phyloP scores from a whole-genome alignment of 2,113 vertebrate genomes.

The Nestor notabilis region DNA sequence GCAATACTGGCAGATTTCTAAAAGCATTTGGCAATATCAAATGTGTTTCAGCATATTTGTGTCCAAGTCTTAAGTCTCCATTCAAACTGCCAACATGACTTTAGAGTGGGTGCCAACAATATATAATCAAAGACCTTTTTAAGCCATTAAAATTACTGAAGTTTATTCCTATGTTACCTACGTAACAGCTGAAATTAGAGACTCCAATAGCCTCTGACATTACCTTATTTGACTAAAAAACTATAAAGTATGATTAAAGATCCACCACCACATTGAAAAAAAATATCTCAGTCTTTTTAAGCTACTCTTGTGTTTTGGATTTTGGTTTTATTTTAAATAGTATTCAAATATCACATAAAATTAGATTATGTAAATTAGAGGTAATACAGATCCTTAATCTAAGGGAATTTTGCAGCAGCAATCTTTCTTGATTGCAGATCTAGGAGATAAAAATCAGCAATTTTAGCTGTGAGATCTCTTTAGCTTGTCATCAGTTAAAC shows the following conservation, averaged over 20 bases:
- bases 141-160: not conserved
- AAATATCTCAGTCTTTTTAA: not conserved
- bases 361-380: not conserved
- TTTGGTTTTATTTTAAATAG: not conserved
- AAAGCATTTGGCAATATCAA: not conserved
- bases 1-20: not conserved
- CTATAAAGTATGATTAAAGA: not conserved
- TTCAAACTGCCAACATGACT: not conserved
- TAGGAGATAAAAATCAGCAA: not conserved
- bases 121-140: not conserved
- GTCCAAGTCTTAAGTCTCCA: not conserved
- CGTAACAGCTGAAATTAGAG: not conserved
- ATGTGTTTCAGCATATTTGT: not conserved
- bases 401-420: not conserved
- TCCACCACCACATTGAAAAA: not conserved
- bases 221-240: not conserved
- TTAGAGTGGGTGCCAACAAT: not conserved
- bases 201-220: not conserved
- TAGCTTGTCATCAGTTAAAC: not conserved
- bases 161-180: not conserved
- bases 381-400: not conserved
- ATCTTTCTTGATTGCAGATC: not conserved
- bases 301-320: not conserved
- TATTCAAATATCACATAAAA: not conserved
- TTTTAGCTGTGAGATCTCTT: not conserved